These are phyloP conservation scores for Gordius sp. DNA, from an alignment of 2,888 invertebrate species.

Conservation along the genomic window DNA sequence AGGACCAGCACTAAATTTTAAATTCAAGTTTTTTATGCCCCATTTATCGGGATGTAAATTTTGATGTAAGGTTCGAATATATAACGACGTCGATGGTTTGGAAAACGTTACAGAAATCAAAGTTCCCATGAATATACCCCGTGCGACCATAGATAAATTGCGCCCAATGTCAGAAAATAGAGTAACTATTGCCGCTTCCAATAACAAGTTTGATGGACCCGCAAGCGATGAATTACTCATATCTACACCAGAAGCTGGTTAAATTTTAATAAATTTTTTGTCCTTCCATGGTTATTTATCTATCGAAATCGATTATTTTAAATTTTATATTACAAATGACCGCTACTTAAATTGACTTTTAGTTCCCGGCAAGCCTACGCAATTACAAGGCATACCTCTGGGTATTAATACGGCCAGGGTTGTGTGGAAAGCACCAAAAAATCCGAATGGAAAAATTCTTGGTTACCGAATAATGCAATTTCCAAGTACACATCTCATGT, in stretches of 20 bases:
- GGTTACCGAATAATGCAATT: neutral
- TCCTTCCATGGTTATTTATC: neutral
- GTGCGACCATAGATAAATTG: constrained; percentile 9
- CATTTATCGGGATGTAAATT: too few species aligned
- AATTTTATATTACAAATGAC: too few species aligned
- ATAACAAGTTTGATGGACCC: constrained; percentile 12
- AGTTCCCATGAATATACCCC: neutral
- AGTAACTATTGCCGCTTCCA: neutral
- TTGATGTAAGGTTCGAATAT: neutral
- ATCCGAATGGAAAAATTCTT: constrained; percentile 4
- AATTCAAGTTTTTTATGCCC: too few species aligned
- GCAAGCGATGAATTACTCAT: neutral
- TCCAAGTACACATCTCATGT: neutral
- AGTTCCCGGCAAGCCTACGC: neutral
- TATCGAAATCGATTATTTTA: too few species aligned
- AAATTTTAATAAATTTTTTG: neutral
- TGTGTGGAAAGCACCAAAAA: neutral
- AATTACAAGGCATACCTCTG: neutral
- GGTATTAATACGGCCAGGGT: neutral
- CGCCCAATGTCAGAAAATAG: constrained; percentile 1
- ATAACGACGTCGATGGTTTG: neutral
- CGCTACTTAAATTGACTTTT: neutral
- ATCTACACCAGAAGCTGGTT: constrained; percentile 5
- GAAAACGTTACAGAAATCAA: constrained; percentile 8
- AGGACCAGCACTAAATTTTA: too few species aligned